Percentiles rank a stretch among this genome's conserved stretches.
Conservation (phyloP, 2,797 vertebrate species). For the Lagorchestes hirsutus region DNA sequence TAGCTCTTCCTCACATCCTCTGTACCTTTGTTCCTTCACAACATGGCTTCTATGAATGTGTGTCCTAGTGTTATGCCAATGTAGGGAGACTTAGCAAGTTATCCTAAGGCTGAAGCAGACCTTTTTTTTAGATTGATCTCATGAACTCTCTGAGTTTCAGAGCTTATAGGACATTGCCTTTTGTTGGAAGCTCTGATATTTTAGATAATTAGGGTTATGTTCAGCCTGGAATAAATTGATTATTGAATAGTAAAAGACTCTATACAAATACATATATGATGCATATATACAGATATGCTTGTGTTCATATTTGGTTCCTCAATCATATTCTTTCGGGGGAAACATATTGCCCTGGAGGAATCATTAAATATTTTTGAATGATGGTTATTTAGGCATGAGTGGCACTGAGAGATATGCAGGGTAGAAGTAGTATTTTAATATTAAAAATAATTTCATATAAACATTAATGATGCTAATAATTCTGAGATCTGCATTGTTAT, state of each 20-base stretch:
- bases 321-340: neutral
- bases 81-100: neutral
- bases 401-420: neutral
- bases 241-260: neutral
- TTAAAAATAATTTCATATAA: neutral
- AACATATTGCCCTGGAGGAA: neutral
- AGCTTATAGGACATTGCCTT: constrained; percentile 19
- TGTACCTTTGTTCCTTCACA: neutral
- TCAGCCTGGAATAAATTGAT: constrained; percentile 25
- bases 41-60: neutral
- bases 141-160: constrained; percentile 41
- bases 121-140: neutral
- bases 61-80: neutral
- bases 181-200: constrained; percentile 44
- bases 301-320: neutral
- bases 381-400: neutral
- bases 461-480: neutral
- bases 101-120: constrained; percentile 48
- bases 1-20: neutral
- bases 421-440: neutral
- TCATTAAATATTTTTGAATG: neutral
- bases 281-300: neutral
- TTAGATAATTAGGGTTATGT: constrained; percentile 14
- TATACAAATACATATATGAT: neutral
- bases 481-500: neutral